Percentiles rank a stretch among this genome's conserved stretches.
Evolutionary conservation across 1,140 invertebrate genomes (phyloP).

Genomic region (Aphelinus certus): DNA sequence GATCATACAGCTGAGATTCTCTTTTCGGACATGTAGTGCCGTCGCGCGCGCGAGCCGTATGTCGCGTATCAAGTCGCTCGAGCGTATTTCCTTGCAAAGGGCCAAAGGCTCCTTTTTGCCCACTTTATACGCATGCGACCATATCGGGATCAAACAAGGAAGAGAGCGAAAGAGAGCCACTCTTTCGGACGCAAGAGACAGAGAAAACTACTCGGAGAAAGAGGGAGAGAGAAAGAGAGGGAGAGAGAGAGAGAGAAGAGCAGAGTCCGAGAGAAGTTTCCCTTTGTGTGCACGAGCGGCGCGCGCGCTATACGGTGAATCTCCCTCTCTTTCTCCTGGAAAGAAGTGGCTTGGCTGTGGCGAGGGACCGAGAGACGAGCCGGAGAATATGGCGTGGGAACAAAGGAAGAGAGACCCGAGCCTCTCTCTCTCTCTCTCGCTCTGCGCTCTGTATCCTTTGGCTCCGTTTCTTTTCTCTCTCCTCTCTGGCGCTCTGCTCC

Average conservation of each 20-base stretch:
- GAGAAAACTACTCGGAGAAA: neutral
- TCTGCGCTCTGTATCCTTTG: conserved; percentile 7
- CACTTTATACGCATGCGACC: no score
- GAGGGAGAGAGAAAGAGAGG: neutral
- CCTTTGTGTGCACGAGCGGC: conserved; percentile 41
- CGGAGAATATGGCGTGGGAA: conserved; percentile 39
- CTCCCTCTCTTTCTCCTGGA: conserved; percentile 39
- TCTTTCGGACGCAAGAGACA: no score
- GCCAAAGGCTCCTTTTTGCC: no score
- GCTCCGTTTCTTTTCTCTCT: conserved; percentile 24
- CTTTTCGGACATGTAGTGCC: no score
- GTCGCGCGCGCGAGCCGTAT: no score
- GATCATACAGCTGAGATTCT: no score
- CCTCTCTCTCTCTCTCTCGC: conserved; percentile 3
- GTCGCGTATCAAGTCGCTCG: no score
- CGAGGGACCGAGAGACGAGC: conserved; percentile 33
- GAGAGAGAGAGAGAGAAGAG: conserved; percentile 3
- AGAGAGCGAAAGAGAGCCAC: no score
- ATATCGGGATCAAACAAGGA: no score
- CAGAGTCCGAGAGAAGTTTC: conserved; percentile 18
- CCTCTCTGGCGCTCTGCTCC: neutral
- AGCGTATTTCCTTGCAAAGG: no score
- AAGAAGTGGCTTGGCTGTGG: conserved; percentile 38
- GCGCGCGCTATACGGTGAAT: conserved; percentile 39
- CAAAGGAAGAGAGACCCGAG: conserved; percentile 25